A percentile compares a stretch with the other conserved stretches of the same genome.
Evolutionary conservation across 2,888 invertebrate genomes (phyloP).

Genomic region (Altica lythri): DNA sequence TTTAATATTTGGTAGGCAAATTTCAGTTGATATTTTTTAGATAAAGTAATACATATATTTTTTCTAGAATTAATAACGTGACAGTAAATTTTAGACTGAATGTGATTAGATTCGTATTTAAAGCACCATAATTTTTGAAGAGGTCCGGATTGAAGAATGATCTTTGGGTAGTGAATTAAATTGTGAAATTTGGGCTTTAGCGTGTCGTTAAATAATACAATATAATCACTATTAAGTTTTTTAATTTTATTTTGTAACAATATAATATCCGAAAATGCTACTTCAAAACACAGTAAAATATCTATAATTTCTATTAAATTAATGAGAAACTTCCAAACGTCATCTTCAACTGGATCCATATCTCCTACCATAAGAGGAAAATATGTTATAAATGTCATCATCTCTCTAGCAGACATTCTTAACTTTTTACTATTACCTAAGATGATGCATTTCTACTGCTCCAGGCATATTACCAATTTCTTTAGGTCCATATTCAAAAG

Average conservation of each 20-base stretch:
- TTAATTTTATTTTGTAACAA: slow-evolving; percentile 27
- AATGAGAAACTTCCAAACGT: slow-evolving; percentile 39
- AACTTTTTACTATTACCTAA: no score
- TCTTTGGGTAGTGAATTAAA: slow-evolving; percentile 38
- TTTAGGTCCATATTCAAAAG: slow-evolving; percentile 38
- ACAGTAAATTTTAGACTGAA: slow-evolving; percentile 39
- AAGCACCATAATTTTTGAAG: slow-evolving; percentile 28
- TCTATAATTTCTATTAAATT: slow-evolving; percentile 40
- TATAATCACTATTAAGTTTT: slow-evolving; percentile 31
- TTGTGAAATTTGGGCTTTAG: slow-evolving; percentile 42
- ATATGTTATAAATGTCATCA: no score
- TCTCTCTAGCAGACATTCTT: no score
- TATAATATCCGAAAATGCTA: slow-evolving; percentile 11
- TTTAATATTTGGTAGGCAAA: no score
- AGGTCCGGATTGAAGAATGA: slow-evolving; percentile 28
- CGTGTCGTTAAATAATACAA: slow-evolving; percentile 33
- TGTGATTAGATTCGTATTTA: slow-evolving; percentile 40
- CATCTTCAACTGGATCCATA: slow-evolving; percentile 38
- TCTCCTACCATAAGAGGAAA: no score
- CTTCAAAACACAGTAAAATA: slow-evolving; percentile 33
- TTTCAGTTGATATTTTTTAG: no score
- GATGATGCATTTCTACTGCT: no score
- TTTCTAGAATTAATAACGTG: slow-evolving; percentile 40
- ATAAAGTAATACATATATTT: slow-evolving; percentile 41
- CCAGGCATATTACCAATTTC: slow-evolving; percentile 39